These are phyloP conservation scores for Eilema depressum DNA, from an alignment of 2,888 invertebrate genomes.

Conservation along the genomic window DNA sequence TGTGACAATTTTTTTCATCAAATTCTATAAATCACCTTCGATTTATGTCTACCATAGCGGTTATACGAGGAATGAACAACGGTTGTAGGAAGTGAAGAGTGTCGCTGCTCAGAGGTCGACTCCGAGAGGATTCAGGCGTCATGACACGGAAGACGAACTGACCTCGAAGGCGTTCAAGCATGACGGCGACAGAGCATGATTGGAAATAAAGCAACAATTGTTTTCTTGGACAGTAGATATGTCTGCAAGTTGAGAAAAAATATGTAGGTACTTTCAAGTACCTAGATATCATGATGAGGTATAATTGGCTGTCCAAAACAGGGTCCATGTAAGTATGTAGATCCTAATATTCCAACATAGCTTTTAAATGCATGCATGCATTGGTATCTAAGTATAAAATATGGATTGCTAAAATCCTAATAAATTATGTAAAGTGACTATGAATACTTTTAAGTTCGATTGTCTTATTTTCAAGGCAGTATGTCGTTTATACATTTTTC, in stretches of 20 bases:
- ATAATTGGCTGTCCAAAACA: background rate
- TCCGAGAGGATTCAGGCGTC: conserved; percentile 62
- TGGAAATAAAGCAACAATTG: conserved; percentile 33
- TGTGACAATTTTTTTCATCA: conserved; percentile 6
- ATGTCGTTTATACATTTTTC: too few species aligned
- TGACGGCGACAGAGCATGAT: conserved; percentile 44
- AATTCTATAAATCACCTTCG: conserved; percentile 39
- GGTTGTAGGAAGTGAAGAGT: conserved; percentile 66
- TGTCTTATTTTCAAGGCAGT: too few species aligned
- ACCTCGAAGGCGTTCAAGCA: conserved; percentile 56
- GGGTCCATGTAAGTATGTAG: too few species aligned
- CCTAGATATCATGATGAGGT: background rate
- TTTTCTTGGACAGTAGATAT: background rate
- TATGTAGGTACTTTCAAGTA: background rate
- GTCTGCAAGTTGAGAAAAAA: background rate
- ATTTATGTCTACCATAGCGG: conserved; percentile 29
- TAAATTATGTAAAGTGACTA: too few species aligned
- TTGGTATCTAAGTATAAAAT: too few species aligned
- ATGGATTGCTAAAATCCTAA: too few species aligned
- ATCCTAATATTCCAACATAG: too few species aligned
- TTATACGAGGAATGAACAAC: conserved; percentile 39
- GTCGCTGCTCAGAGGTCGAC: conserved; percentile 39
- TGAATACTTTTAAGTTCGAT: too few species aligned
- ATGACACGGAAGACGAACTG: conserved; percentile 65
- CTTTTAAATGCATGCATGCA: too few species aligned